Evolutionary conservation across 2,888 invertebrate genomes (phyloP).

Genomic region (Seira musarum): DNA sequence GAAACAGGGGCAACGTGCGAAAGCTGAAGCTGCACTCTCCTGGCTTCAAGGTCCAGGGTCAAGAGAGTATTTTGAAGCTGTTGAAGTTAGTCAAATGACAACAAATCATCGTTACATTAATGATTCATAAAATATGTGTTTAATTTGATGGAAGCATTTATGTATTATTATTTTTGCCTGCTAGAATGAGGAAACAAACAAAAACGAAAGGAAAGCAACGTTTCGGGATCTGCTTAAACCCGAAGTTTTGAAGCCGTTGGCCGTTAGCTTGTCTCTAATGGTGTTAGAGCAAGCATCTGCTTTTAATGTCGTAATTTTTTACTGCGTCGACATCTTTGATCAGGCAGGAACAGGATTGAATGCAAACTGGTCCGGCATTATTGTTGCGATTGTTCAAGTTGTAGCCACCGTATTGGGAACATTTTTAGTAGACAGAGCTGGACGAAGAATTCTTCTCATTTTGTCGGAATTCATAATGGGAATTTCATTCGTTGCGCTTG

Average conservation of each 20-base stretch:
- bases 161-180: neutral
- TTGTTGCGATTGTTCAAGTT: constrained; percentile 76
- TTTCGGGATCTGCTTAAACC: constrained; percentile 78
- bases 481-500: constrained; percentile 80
- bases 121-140: too few relatives aligned
- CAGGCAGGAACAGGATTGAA: constrained; percentile 78
- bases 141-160: too few relatives aligned
- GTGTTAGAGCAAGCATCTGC: constrained; percentile 89
- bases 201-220: too few relatives aligned
- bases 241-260: constrained; percentile 81
- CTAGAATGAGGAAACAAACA: constrained; percentile 27
- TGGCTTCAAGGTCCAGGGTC: constrained; percentile 81
- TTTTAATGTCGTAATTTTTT: constrained; percentile 89
- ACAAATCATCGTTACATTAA: too few relatives aligned
- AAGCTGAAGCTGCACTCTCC: constrained; percentile 80
- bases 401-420: constrained; percentile 75
- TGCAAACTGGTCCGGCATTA: constrained; percentile 77
- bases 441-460: constrained; percentile 84
- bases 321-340: constrained; percentile 81
- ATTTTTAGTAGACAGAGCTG: constrained; percentile 84
- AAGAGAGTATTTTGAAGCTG: neutral
- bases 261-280: constrained; percentile 85
- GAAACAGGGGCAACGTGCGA: constrained; percentile 75
- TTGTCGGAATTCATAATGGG: constrained; percentile 84
- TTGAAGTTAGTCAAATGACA: neutral